phyloP scores from a whole-genome alignment of 2,113 vertebrate species.

The Oophaga pumilio region DNA sequence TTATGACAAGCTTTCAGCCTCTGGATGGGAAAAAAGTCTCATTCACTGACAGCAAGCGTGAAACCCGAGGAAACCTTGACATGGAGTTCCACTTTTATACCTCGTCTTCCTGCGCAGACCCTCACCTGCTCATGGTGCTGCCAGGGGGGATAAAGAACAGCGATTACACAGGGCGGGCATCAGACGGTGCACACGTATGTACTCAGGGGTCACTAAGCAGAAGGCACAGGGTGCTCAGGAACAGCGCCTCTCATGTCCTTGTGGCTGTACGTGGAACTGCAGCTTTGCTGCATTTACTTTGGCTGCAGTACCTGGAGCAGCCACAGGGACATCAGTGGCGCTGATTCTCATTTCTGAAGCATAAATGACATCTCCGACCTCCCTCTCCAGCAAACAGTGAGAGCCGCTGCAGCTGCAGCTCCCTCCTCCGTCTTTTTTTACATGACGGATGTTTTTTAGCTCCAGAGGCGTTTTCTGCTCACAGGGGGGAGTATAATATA shows the following conservation, averaged over 20 bases:
- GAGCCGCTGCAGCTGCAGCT: not conserved
- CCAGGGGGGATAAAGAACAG: slow-evolving; percentile 57
- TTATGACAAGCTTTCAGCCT: too few relatives aligned
- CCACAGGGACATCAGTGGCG: not conserved
- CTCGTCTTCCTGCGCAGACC: not conserved
- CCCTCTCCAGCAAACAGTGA: not conserved
- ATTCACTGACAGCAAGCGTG: not conserved
- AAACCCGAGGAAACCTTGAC: too few relatives aligned
- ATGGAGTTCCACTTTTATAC: not conserved
- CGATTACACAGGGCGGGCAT: not conserved
- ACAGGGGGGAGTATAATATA: not conserved
- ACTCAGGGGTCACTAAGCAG: not conserved
- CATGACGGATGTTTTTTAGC: not conserved
- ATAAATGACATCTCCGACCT: not conserved
- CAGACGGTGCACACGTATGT: not conserved
- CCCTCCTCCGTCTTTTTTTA: not conserved
- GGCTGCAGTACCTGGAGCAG: not conserved
- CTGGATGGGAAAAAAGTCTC: not conserved
- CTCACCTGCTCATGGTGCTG: slow-evolving; percentile 60
- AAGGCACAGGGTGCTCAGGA: not conserved
- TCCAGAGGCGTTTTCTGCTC: not conserved
- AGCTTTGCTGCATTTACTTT: not conserved
- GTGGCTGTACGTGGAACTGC: not conserved
- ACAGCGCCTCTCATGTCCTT: not conserved
- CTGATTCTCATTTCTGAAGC: not conserved